These are phyloP conservation scores for Cheilinus undulatus DNA, from an alignment of 2,113 vertebrate species.

Conservation along the genomic window DNA sequence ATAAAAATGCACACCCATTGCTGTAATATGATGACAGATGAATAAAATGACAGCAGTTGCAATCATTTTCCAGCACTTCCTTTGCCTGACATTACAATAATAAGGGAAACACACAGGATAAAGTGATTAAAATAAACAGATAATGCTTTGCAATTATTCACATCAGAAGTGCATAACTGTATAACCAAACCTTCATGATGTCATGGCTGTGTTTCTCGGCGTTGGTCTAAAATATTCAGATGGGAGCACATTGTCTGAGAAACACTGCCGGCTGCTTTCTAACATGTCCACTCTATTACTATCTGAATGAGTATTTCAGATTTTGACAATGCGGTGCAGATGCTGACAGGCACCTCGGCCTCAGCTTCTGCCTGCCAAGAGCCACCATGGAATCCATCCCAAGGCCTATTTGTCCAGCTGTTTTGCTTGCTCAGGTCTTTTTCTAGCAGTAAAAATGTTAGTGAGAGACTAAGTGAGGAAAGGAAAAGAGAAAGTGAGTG, in stretches of 20 bases:
- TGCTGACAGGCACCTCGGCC: conserved; percentile 65
- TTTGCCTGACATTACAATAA: neutral
- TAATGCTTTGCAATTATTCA: neutral
- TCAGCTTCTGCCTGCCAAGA: conserved; percentile 62
- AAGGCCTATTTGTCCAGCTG: conserved; percentile 72
- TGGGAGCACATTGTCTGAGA: conserved; percentile 59
- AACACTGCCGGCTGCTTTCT: conserved; percentile 61
- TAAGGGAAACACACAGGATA: neutral
- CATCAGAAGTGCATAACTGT: neutral
- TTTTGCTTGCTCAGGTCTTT: conserved; percentile 65
- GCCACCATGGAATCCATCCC: conserved; percentile 69
- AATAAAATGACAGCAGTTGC: neutral
- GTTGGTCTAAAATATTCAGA: conserved; percentile 31
- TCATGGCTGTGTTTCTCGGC: conserved; percentile 43
- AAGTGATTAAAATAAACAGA: conserved; percentile 4
- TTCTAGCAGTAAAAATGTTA: conserved; percentile 37
- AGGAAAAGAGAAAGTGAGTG: conserved; percentile 7
- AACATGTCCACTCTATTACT: conserved; percentile 64
- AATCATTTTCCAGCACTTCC: neutral
- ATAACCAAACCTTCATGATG: conserved; percentile 32
- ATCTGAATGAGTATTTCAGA: conserved; percentile 76
- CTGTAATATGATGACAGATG: neutral
- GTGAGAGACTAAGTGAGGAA: conserved; percentile 15
- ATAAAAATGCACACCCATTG: conserved; percentile 2
- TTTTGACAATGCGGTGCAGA: conserved; percentile 78